These are phyloP conservation scores for Palythoa grandis DNA, from an alignment of 92 coral and sea anemone species.

Conservation along the genomic window DNA sequence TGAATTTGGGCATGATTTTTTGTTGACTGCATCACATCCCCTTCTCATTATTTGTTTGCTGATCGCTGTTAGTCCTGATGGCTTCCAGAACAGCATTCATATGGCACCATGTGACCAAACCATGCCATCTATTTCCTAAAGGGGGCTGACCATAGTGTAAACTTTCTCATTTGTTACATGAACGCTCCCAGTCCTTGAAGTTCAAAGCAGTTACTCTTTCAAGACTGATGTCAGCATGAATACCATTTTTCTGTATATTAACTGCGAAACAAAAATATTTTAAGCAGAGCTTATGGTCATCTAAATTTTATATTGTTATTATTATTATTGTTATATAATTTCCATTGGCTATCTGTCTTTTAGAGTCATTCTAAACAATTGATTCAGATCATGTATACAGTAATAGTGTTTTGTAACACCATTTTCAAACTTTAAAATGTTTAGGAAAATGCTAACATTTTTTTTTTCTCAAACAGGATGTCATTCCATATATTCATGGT, in stretches of 20 bases:
- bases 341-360: neutral
- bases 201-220: neutral
- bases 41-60: no score
- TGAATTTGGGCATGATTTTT: no score
- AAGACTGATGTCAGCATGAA: neutral
- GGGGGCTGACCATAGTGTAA: neutral
- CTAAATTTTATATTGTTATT: neutral
- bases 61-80: neutral
- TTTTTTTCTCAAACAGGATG: constrained; percentile 3
- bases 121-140: neutral
- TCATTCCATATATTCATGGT: constrained; percentile 7
- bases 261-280: neutral
- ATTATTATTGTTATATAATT: neutral
- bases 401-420: neutral
- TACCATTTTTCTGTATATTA: neutral
- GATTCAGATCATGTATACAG: neutral
- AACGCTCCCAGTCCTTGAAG: neutral
- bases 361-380: neutral
- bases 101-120: neutral
- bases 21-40: no score
- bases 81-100: neutral
- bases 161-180: neutral
- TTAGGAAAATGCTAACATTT: neutral
- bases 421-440: neutral
- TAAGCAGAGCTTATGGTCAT: neutral